These are phyloP conservation scores for Dermatemys mawii DNA, from an alignment of 2,113 vertebrate species.

Conservation along the genomic window DNA sequence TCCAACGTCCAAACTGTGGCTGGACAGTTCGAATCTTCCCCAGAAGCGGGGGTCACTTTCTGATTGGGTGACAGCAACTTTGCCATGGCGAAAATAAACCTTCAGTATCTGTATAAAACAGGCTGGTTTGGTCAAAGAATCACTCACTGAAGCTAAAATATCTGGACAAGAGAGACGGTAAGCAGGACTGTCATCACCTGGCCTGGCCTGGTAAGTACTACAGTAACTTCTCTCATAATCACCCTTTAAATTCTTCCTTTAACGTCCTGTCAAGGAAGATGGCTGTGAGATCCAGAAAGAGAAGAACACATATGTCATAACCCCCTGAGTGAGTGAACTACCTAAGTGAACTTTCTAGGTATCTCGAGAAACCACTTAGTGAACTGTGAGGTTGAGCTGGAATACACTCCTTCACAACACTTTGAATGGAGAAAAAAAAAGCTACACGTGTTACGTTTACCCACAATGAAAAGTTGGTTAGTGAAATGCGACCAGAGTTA, in stretches of 20 bases:
- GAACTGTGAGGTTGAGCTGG: background rate
- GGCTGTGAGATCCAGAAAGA: background rate
- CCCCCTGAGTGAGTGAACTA: background rate
- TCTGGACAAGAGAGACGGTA: background rate
- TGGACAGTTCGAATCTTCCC: background rate
- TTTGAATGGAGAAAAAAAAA: background rate
- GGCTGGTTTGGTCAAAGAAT: background rate
- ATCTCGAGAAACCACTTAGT: background rate
- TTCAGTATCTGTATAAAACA: background rate
- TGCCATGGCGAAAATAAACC: background rate
- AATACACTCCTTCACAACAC: background rate
- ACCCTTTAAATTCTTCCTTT: background rate
- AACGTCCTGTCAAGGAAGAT: background rate
- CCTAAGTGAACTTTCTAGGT: background rate
- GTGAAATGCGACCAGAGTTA: background rate
- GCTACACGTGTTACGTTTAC: background rate
- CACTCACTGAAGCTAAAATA: background rate
- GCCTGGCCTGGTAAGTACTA: background rate
- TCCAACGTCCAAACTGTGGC: background rate
- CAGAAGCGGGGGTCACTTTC: background rate
- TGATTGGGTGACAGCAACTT: background rate
- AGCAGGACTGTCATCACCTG: background rate
- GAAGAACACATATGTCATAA: background rate
- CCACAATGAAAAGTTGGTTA: background rate
- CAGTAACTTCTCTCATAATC: background rate